These are phyloP conservation scores for Aleiodes leptofemur DNA, from an alignment of 2,888 invertebrate genomes.

Conservation along the genomic window DNA sequence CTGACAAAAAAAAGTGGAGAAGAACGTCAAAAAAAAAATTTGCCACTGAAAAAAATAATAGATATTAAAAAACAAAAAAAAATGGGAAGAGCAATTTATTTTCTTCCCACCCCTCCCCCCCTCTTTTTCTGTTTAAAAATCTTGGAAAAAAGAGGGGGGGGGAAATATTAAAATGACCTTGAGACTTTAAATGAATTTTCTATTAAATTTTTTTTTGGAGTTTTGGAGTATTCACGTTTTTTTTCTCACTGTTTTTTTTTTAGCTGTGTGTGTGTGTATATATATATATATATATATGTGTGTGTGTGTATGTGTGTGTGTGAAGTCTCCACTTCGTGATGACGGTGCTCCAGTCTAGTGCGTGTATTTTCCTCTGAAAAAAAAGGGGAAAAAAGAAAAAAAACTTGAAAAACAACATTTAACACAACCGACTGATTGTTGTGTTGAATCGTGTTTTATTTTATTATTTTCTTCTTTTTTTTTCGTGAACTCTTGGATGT, in stretches of 20 bases:
- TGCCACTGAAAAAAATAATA: no score
- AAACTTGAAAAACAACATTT: background rate
- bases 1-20: no score
- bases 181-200: background rate
- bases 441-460: background rate
- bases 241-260: background rate
- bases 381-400: background rate
- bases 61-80: no score
- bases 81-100: no score
- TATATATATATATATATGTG: no score
- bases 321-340: background rate
- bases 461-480: no score
- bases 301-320: background rate
- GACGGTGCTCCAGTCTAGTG: conserved; percentile 13
- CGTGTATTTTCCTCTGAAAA: conserved; percentile 4
- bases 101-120: no score
- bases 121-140: no score
- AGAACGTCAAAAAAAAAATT: no score
- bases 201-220: background rate
- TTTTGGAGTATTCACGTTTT: background rate
- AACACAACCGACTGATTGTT: background rate
- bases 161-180: conserved; percentile 4
- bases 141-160: no score
- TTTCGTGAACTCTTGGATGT: no score
- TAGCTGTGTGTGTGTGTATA: background rate